Evolutionary conservation across 2,113 vertebrate species (phyloP), one percentile per base, ranked within the genome.

Genomic region (Charadrius vociferus): DNA sequence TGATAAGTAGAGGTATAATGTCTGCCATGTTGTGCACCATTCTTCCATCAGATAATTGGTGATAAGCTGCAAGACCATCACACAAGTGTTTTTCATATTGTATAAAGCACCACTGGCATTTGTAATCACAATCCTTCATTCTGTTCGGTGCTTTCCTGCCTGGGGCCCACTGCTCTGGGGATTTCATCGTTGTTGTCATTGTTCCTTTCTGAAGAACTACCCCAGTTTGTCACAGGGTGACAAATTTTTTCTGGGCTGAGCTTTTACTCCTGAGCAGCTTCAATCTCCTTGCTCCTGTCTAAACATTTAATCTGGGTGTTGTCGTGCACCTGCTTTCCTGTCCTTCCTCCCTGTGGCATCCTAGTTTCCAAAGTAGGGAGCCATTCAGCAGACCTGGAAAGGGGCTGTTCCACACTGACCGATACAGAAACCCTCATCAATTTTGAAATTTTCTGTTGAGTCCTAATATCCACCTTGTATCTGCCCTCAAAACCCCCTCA

Each of bases 121-220:
- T 7, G 2, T 23, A 53, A 37, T 53, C 80, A 62, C 37, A 47
- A 1, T 36, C 71, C 26, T 72, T 24, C 26, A 7, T n/a, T 70
- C 65, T 43, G 32, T 30, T 41, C 36, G 36, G 0, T n/a, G 81
- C 23, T 10, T 45, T 43, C 86, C 70, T 95, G 21, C 10, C 55
- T 27, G 4, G 0, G 0, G 30, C n/a, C 34, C 21, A 4, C n/a
- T 22, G 27, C 6, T 13, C 29, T 55, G 55, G 4, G 13, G 13
- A 7, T 86, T 82, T 62, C 47, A 41, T 71, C 13, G 19, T 45
- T 45, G 7, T 43, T 30, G 1, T 14, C 6, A 0, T 41, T 0
- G 0, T 74, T 87, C 37, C 47, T 91, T 74, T 30, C 61, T 72
- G 81, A 75, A 63, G 37, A 53, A 45, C 34, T 29, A 18, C 43